phyloP scores from a whole-genome alignment of 1,140 invertebrate genomes.

The Sycophaga agraensis region DNA sequence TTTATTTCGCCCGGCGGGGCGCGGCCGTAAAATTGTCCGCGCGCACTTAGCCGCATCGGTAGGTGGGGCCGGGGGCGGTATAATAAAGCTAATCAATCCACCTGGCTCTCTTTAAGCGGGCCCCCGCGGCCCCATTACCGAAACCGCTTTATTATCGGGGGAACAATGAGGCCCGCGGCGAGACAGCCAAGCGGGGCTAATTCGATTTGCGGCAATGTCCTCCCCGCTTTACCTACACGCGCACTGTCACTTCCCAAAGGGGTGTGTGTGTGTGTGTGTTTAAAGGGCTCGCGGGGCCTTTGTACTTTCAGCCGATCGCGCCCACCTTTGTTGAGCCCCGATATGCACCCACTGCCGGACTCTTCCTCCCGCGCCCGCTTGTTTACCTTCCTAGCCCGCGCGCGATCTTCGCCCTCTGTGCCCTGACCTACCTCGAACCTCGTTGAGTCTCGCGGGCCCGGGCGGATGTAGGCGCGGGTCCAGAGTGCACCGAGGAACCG shows the following conservation, averaged over 20 bases:
- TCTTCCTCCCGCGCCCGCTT: not conserved
- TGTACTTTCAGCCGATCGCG: constrained; percentile 26
- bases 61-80: not conserved
- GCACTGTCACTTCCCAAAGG: not conserved
- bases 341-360: not conserved
- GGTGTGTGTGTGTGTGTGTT: not conserved
- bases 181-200: constrained; percentile 16
- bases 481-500: not conserved
- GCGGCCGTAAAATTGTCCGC: too few relatives aligned
- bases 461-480: not conserved
- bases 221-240: not conserved
- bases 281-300: constrained; percentile 22
- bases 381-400: not conserved
- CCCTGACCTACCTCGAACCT: too few relatives aligned
- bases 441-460: not conserved
- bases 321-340: constrained; percentile 17
- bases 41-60: too few relatives aligned
- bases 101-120: not conserved
- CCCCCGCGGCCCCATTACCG: constrained; percentile 17
- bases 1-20: too few relatives aligned
- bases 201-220: constrained; percentile 22
- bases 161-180: constrained; percentile 24
- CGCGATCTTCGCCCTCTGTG: not conserved
- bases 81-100: constrained; percentile 27
- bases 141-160: constrained; percentile 27